Percentiles rank a stretch among this genome's conserved stretches.
phyloP scores from a whole-genome alignment of 2,113 vertebrate genomes.

The Puma concolor region DNA sequence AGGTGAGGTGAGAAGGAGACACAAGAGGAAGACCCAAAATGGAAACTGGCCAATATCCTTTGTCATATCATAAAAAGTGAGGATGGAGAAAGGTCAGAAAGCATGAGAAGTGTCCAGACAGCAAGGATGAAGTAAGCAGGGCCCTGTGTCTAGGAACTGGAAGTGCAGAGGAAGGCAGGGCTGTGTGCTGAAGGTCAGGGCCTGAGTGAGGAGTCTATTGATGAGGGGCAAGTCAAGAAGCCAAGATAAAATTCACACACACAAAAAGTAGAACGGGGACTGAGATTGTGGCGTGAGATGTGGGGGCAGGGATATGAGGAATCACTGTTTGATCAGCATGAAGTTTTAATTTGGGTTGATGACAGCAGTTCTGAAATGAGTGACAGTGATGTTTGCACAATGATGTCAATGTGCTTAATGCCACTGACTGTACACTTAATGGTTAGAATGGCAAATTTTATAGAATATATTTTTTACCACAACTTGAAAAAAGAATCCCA shows the following conservation, averaged over 20 bases:
- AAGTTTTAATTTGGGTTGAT: neutral
- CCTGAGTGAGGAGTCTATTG: neutral
- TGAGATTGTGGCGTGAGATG: neutral
- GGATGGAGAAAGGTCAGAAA: neutral
- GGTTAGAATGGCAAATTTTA: neutral
- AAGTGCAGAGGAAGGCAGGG: neutral
- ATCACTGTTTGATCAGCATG: no score
- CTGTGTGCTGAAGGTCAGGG: no score
- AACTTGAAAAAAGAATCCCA: neutral
- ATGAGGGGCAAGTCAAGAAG: no score
- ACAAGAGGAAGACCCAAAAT: neutral
- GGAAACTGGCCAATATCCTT: neutral
- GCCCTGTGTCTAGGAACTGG: neutral
- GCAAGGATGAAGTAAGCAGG: neutral
- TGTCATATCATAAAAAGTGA: neutral
- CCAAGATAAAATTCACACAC: neutral
- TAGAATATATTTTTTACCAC: neutral
- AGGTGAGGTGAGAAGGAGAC: neutral
- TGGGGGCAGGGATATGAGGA: no score
- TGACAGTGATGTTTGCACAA: neutral
- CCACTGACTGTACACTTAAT: neutral
- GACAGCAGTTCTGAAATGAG: neutral
- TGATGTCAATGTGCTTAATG: neutral
- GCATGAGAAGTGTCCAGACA: neutral
- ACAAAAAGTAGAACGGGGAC: neutral